Evolutionary conservation across 2,797 vertebrate genomes (phyloP).

Genomic region (Eremophila alpestris): DNA sequence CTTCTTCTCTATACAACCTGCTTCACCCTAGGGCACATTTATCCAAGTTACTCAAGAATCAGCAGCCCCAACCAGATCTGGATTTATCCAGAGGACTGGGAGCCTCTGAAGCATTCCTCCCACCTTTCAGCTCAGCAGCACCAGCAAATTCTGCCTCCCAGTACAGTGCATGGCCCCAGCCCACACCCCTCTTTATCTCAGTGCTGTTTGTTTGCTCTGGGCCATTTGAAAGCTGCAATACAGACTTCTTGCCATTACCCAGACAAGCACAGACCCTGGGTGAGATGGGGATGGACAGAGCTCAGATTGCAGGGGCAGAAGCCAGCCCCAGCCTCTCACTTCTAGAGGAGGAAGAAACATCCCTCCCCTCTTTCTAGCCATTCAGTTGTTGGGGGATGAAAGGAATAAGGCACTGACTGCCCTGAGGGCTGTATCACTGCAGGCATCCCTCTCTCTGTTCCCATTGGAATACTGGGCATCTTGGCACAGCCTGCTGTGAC

Average conservation of each 20-base stretch:
- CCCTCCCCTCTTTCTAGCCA: background rate
- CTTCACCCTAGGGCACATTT: background rate
- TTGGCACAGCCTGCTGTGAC: rapidly evolving
- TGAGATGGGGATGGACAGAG: background rate
- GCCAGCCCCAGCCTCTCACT: background rate
- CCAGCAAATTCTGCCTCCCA: background rate
- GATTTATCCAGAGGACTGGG: background rate
- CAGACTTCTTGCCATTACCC: background rate
- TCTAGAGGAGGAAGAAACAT: background rate
- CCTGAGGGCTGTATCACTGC: background rate
- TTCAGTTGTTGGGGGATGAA: background rate
- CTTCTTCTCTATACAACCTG: background rate
- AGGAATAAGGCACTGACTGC: background rate
- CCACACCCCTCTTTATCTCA: background rate
- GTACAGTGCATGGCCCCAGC: background rate
- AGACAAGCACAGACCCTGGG: background rate
- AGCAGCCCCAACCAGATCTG: background rate
- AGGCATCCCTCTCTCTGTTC: background rate
- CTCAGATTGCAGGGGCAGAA: background rate
- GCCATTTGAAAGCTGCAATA: background rate
- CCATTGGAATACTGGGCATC: background rate
- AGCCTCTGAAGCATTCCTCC: background rate
- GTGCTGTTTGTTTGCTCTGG: background rate
- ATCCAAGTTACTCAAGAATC: background rate
- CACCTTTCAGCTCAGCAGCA: background rate